phyloP scores from a whole-genome alignment of 2,113 vertebrate species.

The Rhombomys opimus region DNA sequence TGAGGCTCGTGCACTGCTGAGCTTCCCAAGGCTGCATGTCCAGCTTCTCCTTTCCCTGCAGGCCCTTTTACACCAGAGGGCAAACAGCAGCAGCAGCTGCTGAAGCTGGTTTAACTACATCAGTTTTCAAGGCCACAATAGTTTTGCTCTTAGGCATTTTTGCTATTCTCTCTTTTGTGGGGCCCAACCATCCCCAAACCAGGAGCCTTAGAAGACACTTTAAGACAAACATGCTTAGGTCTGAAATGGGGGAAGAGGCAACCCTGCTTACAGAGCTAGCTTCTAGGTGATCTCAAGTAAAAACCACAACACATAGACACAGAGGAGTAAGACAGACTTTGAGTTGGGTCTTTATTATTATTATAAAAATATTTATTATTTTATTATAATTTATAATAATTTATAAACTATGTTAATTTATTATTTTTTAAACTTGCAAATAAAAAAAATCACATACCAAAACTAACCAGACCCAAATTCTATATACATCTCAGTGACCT shows the following conservation, averaged over 20 bases:
- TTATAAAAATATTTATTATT: neutral
- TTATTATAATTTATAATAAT: no score
- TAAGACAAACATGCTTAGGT: neutral
- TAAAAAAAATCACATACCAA: neutral
- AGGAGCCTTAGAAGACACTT: neutral
- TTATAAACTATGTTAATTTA: no score
- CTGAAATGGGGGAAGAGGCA: neutral
- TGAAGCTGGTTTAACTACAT: neutral
- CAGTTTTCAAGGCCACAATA: neutral
- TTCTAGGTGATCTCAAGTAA: neutral
- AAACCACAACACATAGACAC: neutral
- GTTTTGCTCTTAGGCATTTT: neutral
- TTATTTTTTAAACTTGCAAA: neutral
- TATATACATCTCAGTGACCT: neutral
- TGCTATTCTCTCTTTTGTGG: neutral
- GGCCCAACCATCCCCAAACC: neutral
- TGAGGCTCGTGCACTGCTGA: neutral
- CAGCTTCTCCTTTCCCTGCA: neutral
- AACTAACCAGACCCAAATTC: neutral
- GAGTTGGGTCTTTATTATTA: neutral
- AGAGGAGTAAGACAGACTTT: neutral
- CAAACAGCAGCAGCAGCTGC: neutral
- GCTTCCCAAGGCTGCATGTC: neutral
- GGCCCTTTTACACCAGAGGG: neutral
- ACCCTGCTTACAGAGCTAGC: neutral